phyloP scores from a whole-genome alignment of 2,888 invertebrate species.

The Lydus trimaculatus region DNA sequence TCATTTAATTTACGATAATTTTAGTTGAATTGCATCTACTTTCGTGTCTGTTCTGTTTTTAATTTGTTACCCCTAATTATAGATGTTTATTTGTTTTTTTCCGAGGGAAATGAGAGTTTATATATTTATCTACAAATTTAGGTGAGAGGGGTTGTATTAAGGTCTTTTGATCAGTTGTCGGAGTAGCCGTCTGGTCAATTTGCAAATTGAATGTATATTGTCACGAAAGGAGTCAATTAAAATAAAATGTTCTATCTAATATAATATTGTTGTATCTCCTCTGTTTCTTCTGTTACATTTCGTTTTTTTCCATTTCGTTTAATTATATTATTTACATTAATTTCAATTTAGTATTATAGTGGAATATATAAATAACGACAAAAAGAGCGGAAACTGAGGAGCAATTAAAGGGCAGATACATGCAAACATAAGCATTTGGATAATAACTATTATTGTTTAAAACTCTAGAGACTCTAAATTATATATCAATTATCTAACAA shows the following conservation, averaged over 20 bases:
- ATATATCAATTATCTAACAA: slow-evolving; percentile 53
- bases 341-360: slow-evolving; percentile 26
- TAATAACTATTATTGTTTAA: slow-evolving; percentile 54
- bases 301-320: not conserved
- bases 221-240: slow-evolving; percentile 33
- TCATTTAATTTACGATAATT: not conserved
- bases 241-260: slow-evolving; percentile 20
- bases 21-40: not conserved
- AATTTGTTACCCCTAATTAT: not conserved
- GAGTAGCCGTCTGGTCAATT: slow-evolving; percentile 14
- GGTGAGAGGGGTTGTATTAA: not conserved
- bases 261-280: not conserved
- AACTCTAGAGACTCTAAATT: slow-evolving; percentile 53
- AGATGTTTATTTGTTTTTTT: not conserved
- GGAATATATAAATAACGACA: slow-evolving; percentile 18
- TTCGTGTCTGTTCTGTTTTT: not conserved
- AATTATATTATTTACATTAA: not conserved
- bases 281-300: not conserved
- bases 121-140: not conserved
- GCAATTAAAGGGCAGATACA: slow-evolving; percentile 35
- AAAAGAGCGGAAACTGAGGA: slow-evolving; percentile 28
- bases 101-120: not conserved
- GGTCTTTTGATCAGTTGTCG: not conserved
- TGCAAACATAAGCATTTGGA: slow-evolving; percentile 52
- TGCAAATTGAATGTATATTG: slow-evolving; percentile 25